phyloP scores from a whole-genome alignment of 2,888 invertebrate species.

The Orchesellides sinensis region DNA sequence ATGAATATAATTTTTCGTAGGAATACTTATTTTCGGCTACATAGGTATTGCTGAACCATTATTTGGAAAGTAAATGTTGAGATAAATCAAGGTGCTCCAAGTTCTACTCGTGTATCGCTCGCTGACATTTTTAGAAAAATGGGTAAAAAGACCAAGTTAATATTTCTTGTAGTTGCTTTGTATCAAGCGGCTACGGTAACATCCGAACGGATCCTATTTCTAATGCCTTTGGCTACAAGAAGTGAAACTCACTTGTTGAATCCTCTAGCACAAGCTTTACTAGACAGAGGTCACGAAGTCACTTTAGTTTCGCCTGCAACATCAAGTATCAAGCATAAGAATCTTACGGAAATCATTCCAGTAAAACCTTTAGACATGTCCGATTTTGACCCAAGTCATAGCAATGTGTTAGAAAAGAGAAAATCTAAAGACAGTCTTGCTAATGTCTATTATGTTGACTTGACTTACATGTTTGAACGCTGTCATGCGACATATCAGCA shows the following conservation, averaged over 20 bases:
- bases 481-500: constrained; percentile 48
- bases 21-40: no score
- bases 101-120: no score
- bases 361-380: constrained; percentile 35
- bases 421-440: not conserved
- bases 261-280: constrained; percentile 37
- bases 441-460: constrained; percentile 7
- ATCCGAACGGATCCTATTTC: constrained; percentile 19
- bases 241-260: constrained; percentile 61
- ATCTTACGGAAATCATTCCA: constrained; percentile 39
- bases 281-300: constrained; percentile 40
- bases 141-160: no score
- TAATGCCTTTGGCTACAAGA: constrained; percentile 49
- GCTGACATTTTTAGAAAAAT: constrained; percentile 5
- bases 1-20: no score
- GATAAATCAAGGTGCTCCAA: no score
- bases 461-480: constrained; percentile 32
- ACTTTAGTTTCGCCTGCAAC: constrained; percentile 15
- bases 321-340: constrained; percentile 74
- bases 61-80: no score
- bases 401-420: constrained; percentile 20
- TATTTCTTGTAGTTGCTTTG: not conserved
- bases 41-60: no score
- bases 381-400: constrained; percentile 2
- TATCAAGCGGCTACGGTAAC: constrained; percentile 8